These are phyloP conservation scores for Siphamia tubifer DNA, from an alignment of 2,113 vertebrate species.

Conservation along the genomic window DNA sequence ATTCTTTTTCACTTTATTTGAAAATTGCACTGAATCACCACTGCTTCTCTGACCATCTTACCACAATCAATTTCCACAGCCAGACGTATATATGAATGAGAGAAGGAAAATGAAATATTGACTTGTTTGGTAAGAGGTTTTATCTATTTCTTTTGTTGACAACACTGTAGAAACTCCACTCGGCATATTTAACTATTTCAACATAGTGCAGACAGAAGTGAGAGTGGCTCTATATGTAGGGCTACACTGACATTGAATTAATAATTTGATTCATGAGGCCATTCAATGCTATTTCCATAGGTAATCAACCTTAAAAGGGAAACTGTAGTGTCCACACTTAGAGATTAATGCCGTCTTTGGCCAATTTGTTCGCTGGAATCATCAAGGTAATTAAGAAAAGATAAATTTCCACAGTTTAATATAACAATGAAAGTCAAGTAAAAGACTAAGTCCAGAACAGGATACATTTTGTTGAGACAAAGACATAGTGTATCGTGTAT, in stretches of 20 bases:
- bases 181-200: conserved; percentile 49
- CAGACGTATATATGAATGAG: conserved; percentile 49
- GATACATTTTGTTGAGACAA: not conserved
- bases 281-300: conserved; percentile 73
- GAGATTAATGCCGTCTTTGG: conserved; percentile 68
- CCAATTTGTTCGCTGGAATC: conserved; percentile 53
- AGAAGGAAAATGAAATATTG: conserved; percentile 59
- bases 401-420: conserved; percentile 64
- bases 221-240: conserved; percentile 57
- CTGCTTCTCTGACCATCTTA: conserved; percentile 49
- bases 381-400: conserved; percentile 70
- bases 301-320: conserved; percentile 77
- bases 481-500: not conserved
- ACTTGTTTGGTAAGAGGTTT: conserved; percentile 54
- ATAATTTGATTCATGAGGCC: conserved; percentile 75
- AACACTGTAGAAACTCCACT: conserved; percentile 40
- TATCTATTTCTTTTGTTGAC: conserved; percentile 48
- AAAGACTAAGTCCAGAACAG: conserved; percentile 33
- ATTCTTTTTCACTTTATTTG: conserved; percentile 69
- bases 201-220: not conserved
- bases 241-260: conserved; percentile 71
- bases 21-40: conserved; percentile 67
- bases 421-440: conserved; percentile 65
- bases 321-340: conserved; percentile 64
- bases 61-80: conserved; percentile 66